Base-by-base conservation (phyloP, 2,113 vertebrate genomes). In the Lepisosteus osseus region DNA sequence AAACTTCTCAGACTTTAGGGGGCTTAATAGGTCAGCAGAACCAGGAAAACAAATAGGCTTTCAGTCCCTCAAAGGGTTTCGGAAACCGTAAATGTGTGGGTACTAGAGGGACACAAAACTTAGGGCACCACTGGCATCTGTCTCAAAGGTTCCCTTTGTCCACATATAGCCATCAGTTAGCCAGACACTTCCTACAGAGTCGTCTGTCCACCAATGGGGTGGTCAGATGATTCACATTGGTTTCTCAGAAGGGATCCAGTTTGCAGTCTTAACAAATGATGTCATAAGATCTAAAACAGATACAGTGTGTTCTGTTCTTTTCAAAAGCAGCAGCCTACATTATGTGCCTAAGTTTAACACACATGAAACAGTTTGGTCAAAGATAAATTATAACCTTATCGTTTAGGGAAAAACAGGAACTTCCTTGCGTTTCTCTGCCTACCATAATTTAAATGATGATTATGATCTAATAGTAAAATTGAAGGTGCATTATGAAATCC, bases 1-100 rank as follows among this genome's bases (percentile, higher is more conserved):
- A 81, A 77, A 55, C 80, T 88, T 78, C 82, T 90, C 84, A 78
- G 83, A 88, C 89, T 87, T 84, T 84, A 84, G 83, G 29, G 86
- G 86, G 82, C 87, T 90, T 74, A 92, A 90, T 87, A 78, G 84
- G 78, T 84, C 71, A 81, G 77, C 86, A 88, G 84, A 90, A 89
- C 92, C 80, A 81, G 91, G 87, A 92, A 93, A 92, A 93, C 91
- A 92, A 91, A 93, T 89, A 91, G 78, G 85, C 85, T 90, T 79
- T 83, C 80, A 83, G 78, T 74, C 69, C 69, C 69, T 72, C 74
- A 84, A 83, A 78, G 79, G 84, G 83, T 87, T 77, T 68, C 81
- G 88, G 87, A 88, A 84, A 83, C 90, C 86, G 82, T 90, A 85
- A 92, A 92, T 89, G 87, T 73, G 65, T 78, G 84, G 85, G 86